Evolutionary conservation across 2,797 vertebrate species (phyloP), one percentile per base, ranked within the genome.

Genomic region (Peromyscus attwateri): DNA sequence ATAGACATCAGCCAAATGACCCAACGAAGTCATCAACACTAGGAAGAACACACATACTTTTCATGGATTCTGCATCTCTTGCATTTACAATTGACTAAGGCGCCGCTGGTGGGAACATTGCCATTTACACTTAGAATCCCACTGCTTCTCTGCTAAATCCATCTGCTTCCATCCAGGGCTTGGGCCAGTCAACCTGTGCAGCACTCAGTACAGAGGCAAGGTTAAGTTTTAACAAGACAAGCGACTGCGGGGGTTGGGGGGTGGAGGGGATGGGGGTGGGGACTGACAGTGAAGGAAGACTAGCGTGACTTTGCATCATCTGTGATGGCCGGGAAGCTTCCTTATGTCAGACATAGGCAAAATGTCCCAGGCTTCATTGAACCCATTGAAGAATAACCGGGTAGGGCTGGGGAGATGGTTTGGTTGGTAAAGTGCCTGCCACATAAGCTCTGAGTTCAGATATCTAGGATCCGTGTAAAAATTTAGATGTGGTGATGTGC

Each of bases 1-100:
- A 68, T 91, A 82, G 57, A 3, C 55, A 25, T 49, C 83, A 76
- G 70, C 70, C 88, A 60, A 83, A 57, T 10, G 57, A 75, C 43
- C 43, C 87, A 87, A 77, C 21, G 57, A 89, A 93, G 43, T 84
- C 70, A 94, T 96, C 77, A 94, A 64, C 73, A 90, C 77, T 40
- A 81, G 82, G 46, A 75, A 75, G 71, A 73, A 85, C 55, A 83
- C 21, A 43, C 70, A 29, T 17, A 34, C 43, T 70, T 94, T 70
- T 75, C 79, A 34, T 21, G 37, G 70, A 9, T 64, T 91, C 71
- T 84, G 87, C 37, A 71, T 76, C 83, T 92, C 70, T 91, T 82
- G 23, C 68, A n/a, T 83, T 95, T 68, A 29, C 88, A 87, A n/a
- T 46, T 7, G 46, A 84, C 62, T 37, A n/a, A 89, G 70, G 73